A percentile compares a stretch with the other conserved stretches of the same genome.
Conservation (phyloP, 2,113 vertebrate genomes). For the Phylloscopus whistleri region DNA sequence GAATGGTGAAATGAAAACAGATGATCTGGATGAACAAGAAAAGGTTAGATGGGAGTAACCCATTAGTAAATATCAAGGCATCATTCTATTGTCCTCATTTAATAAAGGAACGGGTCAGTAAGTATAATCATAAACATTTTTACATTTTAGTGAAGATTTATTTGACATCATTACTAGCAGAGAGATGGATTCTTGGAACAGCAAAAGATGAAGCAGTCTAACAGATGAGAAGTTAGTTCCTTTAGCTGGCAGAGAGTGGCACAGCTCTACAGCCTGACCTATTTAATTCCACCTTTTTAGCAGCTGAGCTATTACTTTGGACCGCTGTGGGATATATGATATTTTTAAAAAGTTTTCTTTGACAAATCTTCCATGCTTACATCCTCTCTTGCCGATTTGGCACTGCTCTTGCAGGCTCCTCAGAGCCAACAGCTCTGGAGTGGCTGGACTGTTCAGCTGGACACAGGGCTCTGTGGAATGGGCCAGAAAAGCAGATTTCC, state of each 20-base stretch:
- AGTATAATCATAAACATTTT: conserved; percentile 51
- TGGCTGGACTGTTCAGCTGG: background rate
- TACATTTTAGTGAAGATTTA: conserved; percentile 58
- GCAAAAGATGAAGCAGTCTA: background rate
- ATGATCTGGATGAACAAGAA: conserved; percentile 48
- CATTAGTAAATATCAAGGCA: conserved; percentile 59
- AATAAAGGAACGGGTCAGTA: conserved; percentile 41
- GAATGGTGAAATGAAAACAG: conserved; percentile 59
- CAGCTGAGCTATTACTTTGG: background rate
- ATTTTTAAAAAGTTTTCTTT: background rate
- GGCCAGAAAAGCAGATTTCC: background rate
- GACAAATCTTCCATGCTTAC: background rate
- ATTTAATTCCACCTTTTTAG: conserved; percentile 1
- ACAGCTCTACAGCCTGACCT: background rate
- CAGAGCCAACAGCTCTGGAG: background rate
- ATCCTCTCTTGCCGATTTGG: background rate
- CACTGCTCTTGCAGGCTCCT: background rate
- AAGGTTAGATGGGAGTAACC: conserved; percentile 48
- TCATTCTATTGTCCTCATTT: conserved; percentile 50
- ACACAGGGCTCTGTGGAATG: background rate
- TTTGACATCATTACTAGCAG: conserved; percentile 29
- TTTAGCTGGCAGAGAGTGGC: background rate
- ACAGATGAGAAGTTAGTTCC: background rate
- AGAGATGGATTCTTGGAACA: conserved; percentile 29
- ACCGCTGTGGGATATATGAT: background rate